These are phyloP conservation scores for Trachymyrmex septentrionalis DNA, from an alignment of 1,140 invertebrate genomes.

Conservation along the genomic window DNA sequence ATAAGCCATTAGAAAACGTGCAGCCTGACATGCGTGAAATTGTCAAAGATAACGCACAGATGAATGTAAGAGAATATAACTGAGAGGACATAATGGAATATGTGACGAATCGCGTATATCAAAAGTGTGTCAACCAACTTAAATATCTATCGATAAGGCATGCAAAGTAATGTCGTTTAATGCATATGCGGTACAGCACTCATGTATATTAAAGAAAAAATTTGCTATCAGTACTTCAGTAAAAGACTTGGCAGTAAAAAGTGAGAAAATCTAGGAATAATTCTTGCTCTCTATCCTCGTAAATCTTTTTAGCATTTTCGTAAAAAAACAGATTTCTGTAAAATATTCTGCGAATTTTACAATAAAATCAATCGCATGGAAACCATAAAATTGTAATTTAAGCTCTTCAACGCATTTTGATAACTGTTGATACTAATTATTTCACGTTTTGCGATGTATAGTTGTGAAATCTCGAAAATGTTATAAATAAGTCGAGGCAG, in stretches of 20 bases:
- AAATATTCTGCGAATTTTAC: not conserved
- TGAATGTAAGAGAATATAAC: not conserved
- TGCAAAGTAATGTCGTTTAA: not conserved
- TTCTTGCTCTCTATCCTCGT: not conserved
- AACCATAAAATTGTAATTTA: not conserved
- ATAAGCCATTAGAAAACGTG: slow-evolving; percentile 29
- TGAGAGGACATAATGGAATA: not conserved
- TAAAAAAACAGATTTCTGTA: not conserved
- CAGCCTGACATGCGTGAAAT: slow-evolving; percentile 16
- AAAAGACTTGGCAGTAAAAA: not conserved
- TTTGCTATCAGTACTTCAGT: not conserved
- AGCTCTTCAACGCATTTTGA: not conserved
- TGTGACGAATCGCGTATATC: slow-evolving; percentile 33
- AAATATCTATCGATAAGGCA: not conserved
- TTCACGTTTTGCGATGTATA: not conserved
- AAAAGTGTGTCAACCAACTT: slow-evolving; percentile 1
- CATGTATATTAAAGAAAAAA: not conserved
- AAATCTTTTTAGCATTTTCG: not conserved
- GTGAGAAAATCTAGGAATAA: not conserved
- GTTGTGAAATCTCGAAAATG: not conserved
- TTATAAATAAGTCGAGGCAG: not conserved
- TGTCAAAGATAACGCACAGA: not conserved
- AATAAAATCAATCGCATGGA: not conserved
- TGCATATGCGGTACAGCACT: not conserved
- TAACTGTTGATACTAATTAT: not conserved